A percentile compares a stretch with the other conserved stretches of the same genome.
Evolutionary conservation across 1,140 invertebrate species (phyloP).

Genomic region (Trialeurodes vaporariorum): DNA sequence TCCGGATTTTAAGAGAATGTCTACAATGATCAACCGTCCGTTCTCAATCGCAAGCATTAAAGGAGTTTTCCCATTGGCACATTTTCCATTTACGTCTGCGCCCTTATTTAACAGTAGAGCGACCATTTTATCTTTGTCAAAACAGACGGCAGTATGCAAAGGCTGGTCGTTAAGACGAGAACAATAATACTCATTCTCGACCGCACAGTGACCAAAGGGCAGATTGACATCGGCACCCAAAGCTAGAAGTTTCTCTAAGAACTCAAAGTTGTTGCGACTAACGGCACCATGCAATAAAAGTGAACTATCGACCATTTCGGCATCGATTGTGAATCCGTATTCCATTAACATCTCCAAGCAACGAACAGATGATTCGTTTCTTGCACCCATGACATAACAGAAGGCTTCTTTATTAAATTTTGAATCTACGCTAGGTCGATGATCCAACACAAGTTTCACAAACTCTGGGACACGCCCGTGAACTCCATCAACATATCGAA

Average conservation of each 20-base stretch:
- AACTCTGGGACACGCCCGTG: background rate
- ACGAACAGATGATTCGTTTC: background rate
- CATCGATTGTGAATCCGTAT: background rate
- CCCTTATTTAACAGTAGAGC: background rate
- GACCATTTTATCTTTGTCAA: background rate
- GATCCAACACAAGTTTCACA: background rate
- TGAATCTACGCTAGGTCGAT: background rate
- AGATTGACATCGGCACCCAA: background rate
- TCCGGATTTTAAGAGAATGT: background rate
- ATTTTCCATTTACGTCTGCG: background rate
- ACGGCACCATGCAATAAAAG: background rate
- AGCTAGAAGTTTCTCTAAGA: background rate
- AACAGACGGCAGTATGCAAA: background rate
- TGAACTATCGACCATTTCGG: background rate
- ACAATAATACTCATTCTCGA: background rate
- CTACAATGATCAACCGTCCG: background rate
- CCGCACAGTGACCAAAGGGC: background rate
- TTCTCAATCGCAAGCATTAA: background rate
- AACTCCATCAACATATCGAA: background rate
- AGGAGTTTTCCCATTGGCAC: background rate
- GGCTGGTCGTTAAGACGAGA: background rate
- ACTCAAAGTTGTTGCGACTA: background rate
- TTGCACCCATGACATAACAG: too few species aligned
- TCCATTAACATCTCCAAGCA: background rate
- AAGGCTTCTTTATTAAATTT: background rate